Base-by-base conservation (phyloP, 2,113 vertebrate species). In the Heterocephalus glaber region DNA sequence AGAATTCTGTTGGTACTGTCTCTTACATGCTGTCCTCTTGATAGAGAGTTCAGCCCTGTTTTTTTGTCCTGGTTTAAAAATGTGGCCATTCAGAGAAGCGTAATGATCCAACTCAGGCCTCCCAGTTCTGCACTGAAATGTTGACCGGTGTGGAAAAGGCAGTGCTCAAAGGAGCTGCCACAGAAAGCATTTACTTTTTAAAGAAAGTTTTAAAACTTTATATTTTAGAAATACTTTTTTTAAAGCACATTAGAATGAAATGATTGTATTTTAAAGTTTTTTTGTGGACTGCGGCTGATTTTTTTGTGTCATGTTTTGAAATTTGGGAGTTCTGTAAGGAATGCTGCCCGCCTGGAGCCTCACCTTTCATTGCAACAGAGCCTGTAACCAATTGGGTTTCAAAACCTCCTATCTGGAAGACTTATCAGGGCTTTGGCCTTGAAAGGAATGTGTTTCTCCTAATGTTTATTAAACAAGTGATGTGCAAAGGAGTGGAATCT, bases 381-480 rank as follows among this genome's bases (percentile, higher is more conserved):
- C 72, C 68, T 96, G 95, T 93, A 92, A 95, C 97, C 96, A 35
- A 1, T 60, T 82, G 74, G 84, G 66, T 97, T 98, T 98, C 93
- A 89, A 95, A 96, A 97, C 95, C 97, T 82, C 85, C 44, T 93
- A 88, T 96, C 79, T 98, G 98, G 97, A 98, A 95, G 97, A 92
- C 92, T 92, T 94, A 97, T 98, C 97, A 96, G 97, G 97, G 94
- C 80, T 68, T 80, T 95, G 97, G 97, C 96, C 97, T 98, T 87
- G 93, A 97, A 90, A 98, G 98, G 98, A 98, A 98, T 98, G 98
- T 86, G 90, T 90, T 94, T 92, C 52, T 94, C 90, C 92, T 83
- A 8, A 44, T 58, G 96, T 98, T 65, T 60, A 76, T 60, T 70
- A 28, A 65, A 58, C 47, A 33, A 19, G 3, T 2, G 47, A 47